Evolutionary conservation across 2,888 invertebrate species (phyloP).

Genomic region (Lordiphosa andalusiaca): DNA sequence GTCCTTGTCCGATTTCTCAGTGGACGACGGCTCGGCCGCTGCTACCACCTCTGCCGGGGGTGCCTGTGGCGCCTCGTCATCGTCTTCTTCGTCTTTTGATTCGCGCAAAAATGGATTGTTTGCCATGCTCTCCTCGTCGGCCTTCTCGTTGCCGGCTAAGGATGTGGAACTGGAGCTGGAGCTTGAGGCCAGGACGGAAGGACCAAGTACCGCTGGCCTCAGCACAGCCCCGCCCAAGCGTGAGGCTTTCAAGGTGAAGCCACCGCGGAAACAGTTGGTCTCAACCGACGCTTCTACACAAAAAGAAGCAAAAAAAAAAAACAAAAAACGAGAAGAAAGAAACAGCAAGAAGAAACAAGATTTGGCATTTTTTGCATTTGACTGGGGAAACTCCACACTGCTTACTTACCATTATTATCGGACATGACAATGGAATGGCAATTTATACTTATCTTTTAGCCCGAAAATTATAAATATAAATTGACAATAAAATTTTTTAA

Average conservation of each 20-base stretch:
- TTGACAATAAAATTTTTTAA: too few species aligned
- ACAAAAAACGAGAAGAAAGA: constrained; percentile 10
- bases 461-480: too few species aligned
- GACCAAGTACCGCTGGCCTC: constrained; percentile 76
- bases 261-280: constrained; percentile 76
- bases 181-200: constrained; percentile 64
- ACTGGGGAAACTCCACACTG: neutral
- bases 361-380: too few species aligned
- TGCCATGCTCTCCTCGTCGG: constrained; percentile 51
- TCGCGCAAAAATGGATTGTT: constrained; percentile 78
- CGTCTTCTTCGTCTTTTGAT: constrained; percentile 63
- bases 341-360: neutral
- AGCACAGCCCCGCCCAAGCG: constrained; percentile 76
- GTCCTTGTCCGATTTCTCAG: constrained; percentile 58
- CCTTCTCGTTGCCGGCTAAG: constrained; percentile 34
- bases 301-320: constrained; percentile 17
- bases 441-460: constrained; percentile 29
- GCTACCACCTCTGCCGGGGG: constrained; percentile 43
- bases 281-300: constrained; percentile 78
- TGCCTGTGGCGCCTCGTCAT: constrained; percentile 24
- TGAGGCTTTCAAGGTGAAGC: constrained; percentile 74
- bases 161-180: constrained; percentile 35
- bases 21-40: constrained; percentile 30
- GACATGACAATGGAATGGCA: constrained; percentile 71
- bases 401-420: constrained; percentile 78